Conservation (phyloP, 2,113 vertebrate genomes). For the Ciconia stormi region DNA sequence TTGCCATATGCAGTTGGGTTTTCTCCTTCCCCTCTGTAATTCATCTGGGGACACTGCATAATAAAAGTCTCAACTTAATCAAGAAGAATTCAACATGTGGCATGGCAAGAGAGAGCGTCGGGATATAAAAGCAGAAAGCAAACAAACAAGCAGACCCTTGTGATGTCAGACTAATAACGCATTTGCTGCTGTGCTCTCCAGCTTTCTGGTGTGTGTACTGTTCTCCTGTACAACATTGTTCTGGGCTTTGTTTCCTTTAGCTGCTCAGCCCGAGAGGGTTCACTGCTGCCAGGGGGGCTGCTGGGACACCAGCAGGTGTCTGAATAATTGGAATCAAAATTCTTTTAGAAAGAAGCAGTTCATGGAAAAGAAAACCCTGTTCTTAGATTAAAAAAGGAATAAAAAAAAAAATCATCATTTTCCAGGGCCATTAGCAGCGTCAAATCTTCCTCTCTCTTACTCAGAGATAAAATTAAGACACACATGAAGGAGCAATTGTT, state of each 20-base stretch:
- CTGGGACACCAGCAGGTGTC: conserved; percentile 65
- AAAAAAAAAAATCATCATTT: neutral
- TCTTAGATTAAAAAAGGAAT: conserved; percentile 6
- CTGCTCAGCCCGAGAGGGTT: conserved; percentile 44
- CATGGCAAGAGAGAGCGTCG: conserved; percentile 11
- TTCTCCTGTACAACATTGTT: conserved; percentile 57
- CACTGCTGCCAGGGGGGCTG: conserved; percentile 32
- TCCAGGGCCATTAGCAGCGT: neutral
- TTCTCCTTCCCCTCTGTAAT: conserved; percentile 46
- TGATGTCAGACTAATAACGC: conserved; percentile 49
- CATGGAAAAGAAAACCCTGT: conserved; percentile 19
- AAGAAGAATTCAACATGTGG: conserved; percentile 59
- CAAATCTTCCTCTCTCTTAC: neutral
- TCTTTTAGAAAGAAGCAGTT: conserved; percentile 31
- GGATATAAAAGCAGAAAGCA: conserved; percentile 44
- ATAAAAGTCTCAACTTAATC: conserved; percentile 68
- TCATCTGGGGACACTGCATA: conserved; percentile 23
- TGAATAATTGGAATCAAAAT: conserved; percentile 68
- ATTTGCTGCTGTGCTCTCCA: conserved; percentile 28
- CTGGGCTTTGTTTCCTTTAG: conserved; percentile 61
- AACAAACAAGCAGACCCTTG: conserved; percentile 61
- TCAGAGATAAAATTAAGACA: conserved; percentile 38
- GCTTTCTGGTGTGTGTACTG: conserved; percentile 40
- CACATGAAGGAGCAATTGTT: neutral
- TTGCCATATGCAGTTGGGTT: conserved; percentile 47